phyloP scores from a whole-genome alignment of 2,113 vertebrate species.

The Irena cyanogastra region DNA sequence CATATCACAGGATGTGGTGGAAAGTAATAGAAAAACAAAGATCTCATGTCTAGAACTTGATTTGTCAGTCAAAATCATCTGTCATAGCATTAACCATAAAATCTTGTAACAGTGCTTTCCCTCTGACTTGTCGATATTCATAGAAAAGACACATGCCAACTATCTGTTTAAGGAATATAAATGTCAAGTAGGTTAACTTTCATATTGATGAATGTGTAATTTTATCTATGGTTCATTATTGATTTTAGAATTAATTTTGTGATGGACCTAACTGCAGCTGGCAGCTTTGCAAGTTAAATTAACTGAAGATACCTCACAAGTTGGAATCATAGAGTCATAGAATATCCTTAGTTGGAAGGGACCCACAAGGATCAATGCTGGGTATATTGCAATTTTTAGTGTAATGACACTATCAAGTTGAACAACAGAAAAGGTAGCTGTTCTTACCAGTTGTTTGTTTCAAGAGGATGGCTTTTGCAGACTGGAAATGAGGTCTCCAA shows the following conservation, averaged over 20 bases:
- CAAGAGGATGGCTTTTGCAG: not conserved
- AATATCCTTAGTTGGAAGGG: not conserved
- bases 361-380: not conserved
- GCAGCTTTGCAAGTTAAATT: not conserved
- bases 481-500: not conserved
- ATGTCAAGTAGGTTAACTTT: not conserved
- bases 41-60: not conserved
- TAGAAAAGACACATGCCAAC: not conserved
- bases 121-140: not conserved
- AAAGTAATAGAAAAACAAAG: not conserved
- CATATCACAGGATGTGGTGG: not conserved
- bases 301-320: not conserved
- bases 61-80: not conserved
- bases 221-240: constrained; percentile 19
- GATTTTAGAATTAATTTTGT: constrained; percentile 30
- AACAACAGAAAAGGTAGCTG: not conserved
- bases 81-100: not conserved
- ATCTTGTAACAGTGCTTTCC: not conserved
- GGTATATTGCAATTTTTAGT: not conserved
- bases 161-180: not conserved
- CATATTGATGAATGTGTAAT: not conserved
- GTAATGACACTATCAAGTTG: not conserved
- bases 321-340: not conserved
- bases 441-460: not conserved
- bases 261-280: not conserved